Base-by-base conservation (phyloP, 2,797 vertebrate genomes). In the Fratercula arctica region DNA sequence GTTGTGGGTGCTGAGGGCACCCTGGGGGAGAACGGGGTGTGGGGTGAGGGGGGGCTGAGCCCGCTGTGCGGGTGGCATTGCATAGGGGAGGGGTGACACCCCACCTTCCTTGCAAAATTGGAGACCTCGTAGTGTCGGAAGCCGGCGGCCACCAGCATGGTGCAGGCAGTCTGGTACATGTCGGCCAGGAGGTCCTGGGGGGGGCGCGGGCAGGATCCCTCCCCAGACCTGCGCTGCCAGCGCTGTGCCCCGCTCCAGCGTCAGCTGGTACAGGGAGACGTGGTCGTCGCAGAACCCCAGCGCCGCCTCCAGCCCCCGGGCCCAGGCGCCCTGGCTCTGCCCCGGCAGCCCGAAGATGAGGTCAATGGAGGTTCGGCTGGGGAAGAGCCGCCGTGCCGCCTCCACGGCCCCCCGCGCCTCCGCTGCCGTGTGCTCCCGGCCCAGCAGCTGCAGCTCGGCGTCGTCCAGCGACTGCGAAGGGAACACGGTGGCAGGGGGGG, bases 101-200 rank as follows among this genome's bases (percentile, higher is more conserved):
- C 98, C 95, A 99, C 99, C 53, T 98, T 98, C 97, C 97, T 98
- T 59, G 99, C 98, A 73, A 99, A 99, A 97, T 99, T 99, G 11
- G 99, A 99, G 93, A 99, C 99, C 92, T 99, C 99, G 1, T 99
- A 99, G 89, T 99, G 99, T n/a, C 95, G 95, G 92, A 99, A 99
- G 61, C 98, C 98, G 0, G 97, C 94, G 2, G 97, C 96, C 21
- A 79, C 95, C 19, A 99, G 98, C 43, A 73, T n/a, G 11, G 37
- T 35, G 19, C 98, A 95, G 26, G 99, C 98, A 2, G 95, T 35
- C 12, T 96, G 96, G 96, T 99, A 99, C 99, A 99, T 99, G 19
- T 98, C 98, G 1, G 99, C 98, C 6, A 97, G 97, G 19, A 97
- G 86, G 13, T 99, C 98, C 1, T 98, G 98, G 9, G 90, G 35